Conservation (phyloP, 1,140 invertebrate genomes). For the Cherax quadricarinatus region DNA sequence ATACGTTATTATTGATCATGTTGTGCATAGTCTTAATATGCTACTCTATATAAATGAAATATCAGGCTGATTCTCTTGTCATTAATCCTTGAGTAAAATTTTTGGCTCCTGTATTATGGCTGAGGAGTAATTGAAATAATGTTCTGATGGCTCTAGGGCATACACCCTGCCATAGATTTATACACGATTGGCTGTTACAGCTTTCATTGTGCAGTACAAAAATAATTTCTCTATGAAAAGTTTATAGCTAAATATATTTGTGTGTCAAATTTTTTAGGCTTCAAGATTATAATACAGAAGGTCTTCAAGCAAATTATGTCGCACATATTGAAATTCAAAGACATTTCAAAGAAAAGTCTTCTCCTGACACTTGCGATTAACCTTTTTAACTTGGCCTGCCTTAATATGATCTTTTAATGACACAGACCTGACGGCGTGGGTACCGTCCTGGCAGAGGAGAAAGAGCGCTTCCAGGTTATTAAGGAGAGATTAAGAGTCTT, state of each 20-base stretch:
- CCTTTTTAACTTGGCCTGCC: background rate
- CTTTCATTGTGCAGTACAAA: background rate
- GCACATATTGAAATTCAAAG: background rate
- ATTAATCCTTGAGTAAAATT: background rate
- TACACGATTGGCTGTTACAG: background rate
- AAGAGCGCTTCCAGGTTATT: slow-evolving; percentile 98
- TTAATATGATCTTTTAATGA: slow-evolving; percentile 22
- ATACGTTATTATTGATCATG: background rate
- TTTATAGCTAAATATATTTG: too few relatives aligned
- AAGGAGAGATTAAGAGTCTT: slow-evolving; percentile 95
- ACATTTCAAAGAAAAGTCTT: background rate
- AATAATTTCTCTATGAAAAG: too few relatives aligned
- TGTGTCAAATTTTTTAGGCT: background rate
- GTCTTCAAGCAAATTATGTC: background rate
- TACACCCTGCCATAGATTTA: background rate
- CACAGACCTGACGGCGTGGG: slow-evolving; percentile 97
- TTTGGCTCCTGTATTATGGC: background rate
- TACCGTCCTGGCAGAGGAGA: slow-evolving; percentile 97
- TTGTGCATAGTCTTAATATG: background rate
- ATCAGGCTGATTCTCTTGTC: background rate
- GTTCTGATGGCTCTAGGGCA: background rate
- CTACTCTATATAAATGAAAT: background rate
- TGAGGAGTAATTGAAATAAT: background rate
- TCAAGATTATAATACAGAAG: background rate
- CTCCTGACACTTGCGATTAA: background rate